Conservation (phyloP, 2,888 invertebrate genomes). For the Zygaena filipendulae region DNA sequence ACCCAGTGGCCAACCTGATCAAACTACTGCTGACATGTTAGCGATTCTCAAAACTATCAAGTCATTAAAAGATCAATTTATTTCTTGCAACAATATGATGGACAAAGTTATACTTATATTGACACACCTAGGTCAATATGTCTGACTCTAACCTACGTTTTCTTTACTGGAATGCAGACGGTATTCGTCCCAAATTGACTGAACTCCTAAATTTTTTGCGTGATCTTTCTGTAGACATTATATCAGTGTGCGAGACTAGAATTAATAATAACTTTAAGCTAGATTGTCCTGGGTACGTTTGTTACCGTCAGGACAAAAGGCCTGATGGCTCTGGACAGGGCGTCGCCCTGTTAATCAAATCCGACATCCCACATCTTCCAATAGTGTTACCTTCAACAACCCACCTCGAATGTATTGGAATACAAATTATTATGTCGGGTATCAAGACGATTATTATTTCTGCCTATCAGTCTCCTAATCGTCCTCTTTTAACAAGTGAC, state of each 20-base stretch:
- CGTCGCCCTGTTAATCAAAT: slow-evolving; percentile 2
- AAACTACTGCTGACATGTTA: slow-evolving; percentile 3
- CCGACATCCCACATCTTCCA: slow-evolving; percentile 3
- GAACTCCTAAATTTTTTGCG: slow-evolving; percentile 5
- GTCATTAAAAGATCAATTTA: slow-evolving; percentile 3
- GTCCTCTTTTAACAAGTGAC: too few relatives aligned
- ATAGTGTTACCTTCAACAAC: slow-evolving; percentile 1
- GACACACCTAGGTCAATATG: slow-evolving; percentile 6
- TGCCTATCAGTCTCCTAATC: too few relatives aligned
- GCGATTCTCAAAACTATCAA: slow-evolving; percentile 2
- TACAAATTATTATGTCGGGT: too few relatives aligned
- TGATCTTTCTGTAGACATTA: slow-evolving; percentile 5
- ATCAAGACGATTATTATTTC: too few relatives aligned
- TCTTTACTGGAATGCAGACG: slow-evolving; percentile 11
- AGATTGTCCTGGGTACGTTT: neutral
- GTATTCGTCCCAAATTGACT: slow-evolving; percentile 5
- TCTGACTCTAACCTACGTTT: slow-evolving; percentile 6
- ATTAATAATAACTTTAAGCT: slow-evolving; percentile 1
- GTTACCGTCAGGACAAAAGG: slow-evolving; percentile 5
- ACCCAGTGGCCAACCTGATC: too few relatives aligned
- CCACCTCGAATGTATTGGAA: too few relatives aligned
- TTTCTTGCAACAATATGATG: too few relatives aligned
- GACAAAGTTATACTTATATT: slow-evolving; percentile 3
- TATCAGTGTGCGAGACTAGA: slow-evolving; percentile 8
- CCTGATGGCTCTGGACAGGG: slow-evolving; percentile 3